These are phyloP conservation scores for Lasioglossum marginatum DNA, from an alignment of 2,888 invertebrate species.

Conservation along the genomic window DNA sequence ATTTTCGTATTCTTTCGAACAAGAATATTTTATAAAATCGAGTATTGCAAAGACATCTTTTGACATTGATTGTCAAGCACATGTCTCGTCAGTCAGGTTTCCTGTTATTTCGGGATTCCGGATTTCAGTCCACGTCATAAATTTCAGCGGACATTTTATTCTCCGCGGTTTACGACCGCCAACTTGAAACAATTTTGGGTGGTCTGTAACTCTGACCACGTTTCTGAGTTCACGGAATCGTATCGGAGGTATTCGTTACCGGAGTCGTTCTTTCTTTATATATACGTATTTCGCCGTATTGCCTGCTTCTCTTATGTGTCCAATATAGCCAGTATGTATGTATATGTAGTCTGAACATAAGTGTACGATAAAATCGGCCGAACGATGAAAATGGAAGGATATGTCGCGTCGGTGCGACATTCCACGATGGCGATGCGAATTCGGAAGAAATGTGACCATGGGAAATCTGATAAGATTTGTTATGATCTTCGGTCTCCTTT, in stretches of 20 bases:
- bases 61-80: background rate
- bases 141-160: background rate
- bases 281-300: background rate
- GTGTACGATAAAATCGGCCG: slow-evolving; percentile 35
- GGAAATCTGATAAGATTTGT: background rate
- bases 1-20: too few species aligned
- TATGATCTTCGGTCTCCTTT: background rate
- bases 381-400: slow-evolving; percentile 8
- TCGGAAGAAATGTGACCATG: background rate
- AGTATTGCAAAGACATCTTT: too few species aligned
- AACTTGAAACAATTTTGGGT: slow-evolving; percentile 10
- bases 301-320: slow-evolving; percentile 7
- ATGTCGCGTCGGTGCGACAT: background rate
- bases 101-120: background rate
- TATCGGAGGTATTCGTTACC: slow-evolving; percentile 38
- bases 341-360: background rate
- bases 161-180: background rate
- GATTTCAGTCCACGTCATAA: background rate
- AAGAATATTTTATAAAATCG: background rate
- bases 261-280: background rate
- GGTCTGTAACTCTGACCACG: slow-evolving; percentile 3
- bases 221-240: slow-evolving; percentile 21
- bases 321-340: background rate
- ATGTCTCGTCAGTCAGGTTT: background rate
- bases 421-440: background rate